Conservation (phyloP, 2,797 vertebrate species). For the Yasuhikotakia modesta region DNA sequence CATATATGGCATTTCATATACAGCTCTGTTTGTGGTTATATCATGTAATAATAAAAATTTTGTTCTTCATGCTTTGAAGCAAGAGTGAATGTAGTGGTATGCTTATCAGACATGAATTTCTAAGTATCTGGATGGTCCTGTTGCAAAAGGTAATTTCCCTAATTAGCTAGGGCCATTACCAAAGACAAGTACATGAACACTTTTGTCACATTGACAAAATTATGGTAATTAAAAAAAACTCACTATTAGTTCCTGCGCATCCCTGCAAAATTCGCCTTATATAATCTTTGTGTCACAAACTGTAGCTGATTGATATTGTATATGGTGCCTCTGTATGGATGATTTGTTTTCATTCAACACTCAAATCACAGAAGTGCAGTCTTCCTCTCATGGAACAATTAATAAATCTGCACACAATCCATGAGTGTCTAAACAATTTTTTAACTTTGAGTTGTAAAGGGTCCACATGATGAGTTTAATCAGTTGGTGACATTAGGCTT, state of each 20-base stretch:
- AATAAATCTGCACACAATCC: conserved; percentile 43
- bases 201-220: conserved; percentile 10
- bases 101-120: conserved; percentile 36
- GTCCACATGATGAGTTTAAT: conserved; percentile 43
- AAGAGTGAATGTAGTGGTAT: conserved; percentile 38
- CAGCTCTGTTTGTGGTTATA: background rate
- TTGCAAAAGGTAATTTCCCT: conserved; percentile 27
- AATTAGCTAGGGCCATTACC: conserved; percentile 58
- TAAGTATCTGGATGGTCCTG: background rate
- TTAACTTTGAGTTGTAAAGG: conserved; percentile 48
- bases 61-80: conserved; percentile 5
- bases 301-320: conserved; percentile 51
- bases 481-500: conserved; percentile 19
- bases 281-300: conserved; percentile 31
- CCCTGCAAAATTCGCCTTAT: conserved; percentile 42
- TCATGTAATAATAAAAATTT: background rate
- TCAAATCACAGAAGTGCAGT: conserved; percentile 55
- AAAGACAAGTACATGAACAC: conserved; percentile 50
- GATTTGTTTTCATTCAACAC: conserved; percentile 44
- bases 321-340: conserved; percentile 53
- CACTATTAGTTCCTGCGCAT: background rate
- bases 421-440: conserved; percentile 22
- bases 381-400: conserved; percentile 57
- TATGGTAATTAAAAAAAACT: background rate
- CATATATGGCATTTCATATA: background rate